Base-by-base conservation (phyloP, 2,888 invertebrate species). In the Carpatolechia fugitivella region DNA sequence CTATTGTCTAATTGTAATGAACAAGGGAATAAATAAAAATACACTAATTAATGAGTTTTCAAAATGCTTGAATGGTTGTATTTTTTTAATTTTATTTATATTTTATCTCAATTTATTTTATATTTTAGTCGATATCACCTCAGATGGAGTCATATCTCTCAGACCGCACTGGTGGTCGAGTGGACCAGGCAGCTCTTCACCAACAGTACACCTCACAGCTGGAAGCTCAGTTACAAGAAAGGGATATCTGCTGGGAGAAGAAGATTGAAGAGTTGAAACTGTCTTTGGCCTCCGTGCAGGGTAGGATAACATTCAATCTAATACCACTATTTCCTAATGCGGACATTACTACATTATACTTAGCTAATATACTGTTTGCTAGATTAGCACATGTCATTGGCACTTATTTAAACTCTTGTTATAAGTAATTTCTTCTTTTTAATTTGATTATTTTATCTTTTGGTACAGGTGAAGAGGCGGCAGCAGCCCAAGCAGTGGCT, bases 241-340 rank as follows among this genome's bases (percentile, higher is more conserved):
- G 89, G 65, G 90, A 90, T 59, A 56, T 67, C 0, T 80, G 74
- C 60, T 95, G 94, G 94, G 92, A 92, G 64, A 92, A 92, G 69
- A 86, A 92, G 60, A 75, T 93, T 57, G 91, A 91, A 58, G 92
- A 93, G 62, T 81, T 93, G 59, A 93, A 93, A 67, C 70, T 84
- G 52, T 80, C 84, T 40, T 69, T 85, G 3, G 77, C 85, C n/a
- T 91, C 93, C 56, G 93, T 94, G 1, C 95, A 96, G 93, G 94
- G 95, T 95, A 78, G 63, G 10, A 47, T 29, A 30, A 44, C n/a
- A n/a, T n/a, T n/a, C n/a, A n/a, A n/a, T n/a, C n/a, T n/a, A n/a
- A n/a, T n/a, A n/a, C n/a, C n/a, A n/a, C n/a, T n/a, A n/a, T n/a
- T n/a, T n/a, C n/a, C n/a, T n/a, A n/a, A n/a, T n/a, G n/a, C n/a